Base-by-base conservation (phyloP, 2,797 vertebrate genomes). In the Alauda arvensis region DNA sequence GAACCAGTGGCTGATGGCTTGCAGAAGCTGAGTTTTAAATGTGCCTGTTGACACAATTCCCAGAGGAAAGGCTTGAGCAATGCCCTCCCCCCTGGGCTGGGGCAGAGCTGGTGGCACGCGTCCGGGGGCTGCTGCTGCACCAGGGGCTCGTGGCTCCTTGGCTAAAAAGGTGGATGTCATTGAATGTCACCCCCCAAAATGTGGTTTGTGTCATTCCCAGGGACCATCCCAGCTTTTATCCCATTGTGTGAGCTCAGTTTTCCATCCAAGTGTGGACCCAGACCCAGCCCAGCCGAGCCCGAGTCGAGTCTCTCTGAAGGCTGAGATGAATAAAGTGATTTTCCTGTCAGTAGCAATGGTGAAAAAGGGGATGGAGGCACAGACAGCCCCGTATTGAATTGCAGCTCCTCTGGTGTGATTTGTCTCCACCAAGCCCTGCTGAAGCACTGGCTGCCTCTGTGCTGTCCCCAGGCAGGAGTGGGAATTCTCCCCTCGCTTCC, bases 11-110 rank as follows among this genome's bases (percentile, higher is more conserved):
- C 74, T 81, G 91, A 89, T 67, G 72, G 88, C 67, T 90, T 92
- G 91, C 89, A 90, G 82, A 85, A 92, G 69, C 76, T 16, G 43
- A 34, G 55, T 74, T 88, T 87, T 69, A 91, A 89, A 92, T 82
- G 26, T 67, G 66, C 31, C 33, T 59, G 63, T 61, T 88, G 65
- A 77, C 48, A 49, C 12, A 68, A 65, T 85, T 82, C 82, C 63
- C 82, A 63, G 69, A 83, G 65, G 63, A 87, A 37, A 60, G 24
- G 43, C 31, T 91, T 83, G 72, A 88, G 77, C 40, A 87, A 90
- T 65, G 24, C 31, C 29, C 49, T 56, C 63, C 26, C 74, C 0
- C 1, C 39, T 16, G 55, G 62, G 37, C 33, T 85, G 62, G 40
- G 67, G 33, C 19, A n/a, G 51, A 53, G 49, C 39, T 19, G 53